phyloP scores from a whole-genome alignment of 1,140 invertebrate species.

The Stenopsyche tienmushanensis region DNA sequence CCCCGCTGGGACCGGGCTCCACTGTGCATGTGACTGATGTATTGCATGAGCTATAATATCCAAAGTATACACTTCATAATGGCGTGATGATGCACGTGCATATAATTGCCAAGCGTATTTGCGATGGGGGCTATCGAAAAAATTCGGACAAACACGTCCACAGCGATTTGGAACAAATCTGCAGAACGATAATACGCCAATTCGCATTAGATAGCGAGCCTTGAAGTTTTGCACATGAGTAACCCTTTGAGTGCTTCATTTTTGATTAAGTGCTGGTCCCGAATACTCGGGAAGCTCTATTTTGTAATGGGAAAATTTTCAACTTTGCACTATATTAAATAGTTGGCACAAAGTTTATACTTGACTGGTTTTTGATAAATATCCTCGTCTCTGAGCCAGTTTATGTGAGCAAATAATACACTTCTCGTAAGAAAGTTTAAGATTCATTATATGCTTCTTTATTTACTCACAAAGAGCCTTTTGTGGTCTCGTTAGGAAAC shows the following conservation, averaged over 20 bases:
- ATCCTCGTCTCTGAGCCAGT: constrained; percentile 15
- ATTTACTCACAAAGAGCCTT: constrained; percentile 12
- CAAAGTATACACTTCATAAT: neutral
- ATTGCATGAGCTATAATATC: neutral
- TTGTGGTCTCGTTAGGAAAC: too few species aligned
- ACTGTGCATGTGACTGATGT: constrained; percentile 23
- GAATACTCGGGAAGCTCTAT: neutral
- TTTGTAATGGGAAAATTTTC: constrained; percentile 4
- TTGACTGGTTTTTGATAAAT: constrained; percentile 34
- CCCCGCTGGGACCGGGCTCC: constrained; percentile 12
- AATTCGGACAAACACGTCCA: neutral
- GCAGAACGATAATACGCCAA: neutral
- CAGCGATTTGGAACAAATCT: neutral
- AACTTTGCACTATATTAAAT: constrained; percentile 25
- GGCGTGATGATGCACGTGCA: neutral
- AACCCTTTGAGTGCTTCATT: too few species aligned
- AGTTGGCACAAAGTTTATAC: constrained; percentile 21
- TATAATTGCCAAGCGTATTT: neutral
- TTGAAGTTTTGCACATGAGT: too few species aligned
- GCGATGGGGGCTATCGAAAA: neutral
- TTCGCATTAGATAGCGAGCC: too few species aligned
- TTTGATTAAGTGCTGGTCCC: too few species aligned
- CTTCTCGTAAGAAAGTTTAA: constrained; percentile 4
- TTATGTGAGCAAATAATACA: constrained; percentile 20
- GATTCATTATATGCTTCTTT: constrained; percentile 22